Evolutionary conservation across 1,140 invertebrate species (phyloP).

Genomic region (Saccostrea glomerata): DNA sequence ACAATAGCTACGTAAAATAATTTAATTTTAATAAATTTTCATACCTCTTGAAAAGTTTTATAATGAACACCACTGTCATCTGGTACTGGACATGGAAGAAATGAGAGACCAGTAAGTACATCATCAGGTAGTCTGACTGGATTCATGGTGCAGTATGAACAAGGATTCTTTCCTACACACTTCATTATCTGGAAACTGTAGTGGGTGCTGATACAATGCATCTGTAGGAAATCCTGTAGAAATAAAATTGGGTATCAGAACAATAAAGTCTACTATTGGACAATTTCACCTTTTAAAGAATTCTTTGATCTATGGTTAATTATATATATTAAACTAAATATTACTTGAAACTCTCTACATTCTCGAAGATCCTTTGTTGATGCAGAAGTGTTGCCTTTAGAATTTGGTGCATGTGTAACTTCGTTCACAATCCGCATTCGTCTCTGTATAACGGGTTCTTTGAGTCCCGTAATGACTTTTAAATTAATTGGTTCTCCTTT

Average conservation of each 20-base stretch:
- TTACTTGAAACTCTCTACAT: constrained; percentile 31
- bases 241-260: neutral
- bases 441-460: neutral
- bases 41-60: constrained; percentile 21
- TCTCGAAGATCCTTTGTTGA: constrained; percentile 10
- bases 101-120: neutral
- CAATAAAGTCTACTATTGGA: neutral
- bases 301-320: neutral
- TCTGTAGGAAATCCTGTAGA: constrained; percentile 16
- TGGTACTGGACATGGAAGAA: constrained; percentile 26
- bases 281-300: neutral
- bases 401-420: neutral
- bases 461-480: neutral
- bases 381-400: constrained; percentile 14
- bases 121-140: neutral
- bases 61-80: constrained; percentile 32
- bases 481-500: constrained; percentile 43
- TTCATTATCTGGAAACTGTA: constrained; percentile 7
- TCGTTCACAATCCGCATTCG: constrained; percentile 5
- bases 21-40: neutral
- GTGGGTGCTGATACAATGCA: neutral
- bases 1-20: neutral
- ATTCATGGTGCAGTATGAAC: constrained; percentile 12
- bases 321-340: neutral
- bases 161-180: constrained; percentile 29